phyloP scores from a whole-genome alignment of 1,140 invertebrate genomes.

The Papilio dardanus region DNA sequence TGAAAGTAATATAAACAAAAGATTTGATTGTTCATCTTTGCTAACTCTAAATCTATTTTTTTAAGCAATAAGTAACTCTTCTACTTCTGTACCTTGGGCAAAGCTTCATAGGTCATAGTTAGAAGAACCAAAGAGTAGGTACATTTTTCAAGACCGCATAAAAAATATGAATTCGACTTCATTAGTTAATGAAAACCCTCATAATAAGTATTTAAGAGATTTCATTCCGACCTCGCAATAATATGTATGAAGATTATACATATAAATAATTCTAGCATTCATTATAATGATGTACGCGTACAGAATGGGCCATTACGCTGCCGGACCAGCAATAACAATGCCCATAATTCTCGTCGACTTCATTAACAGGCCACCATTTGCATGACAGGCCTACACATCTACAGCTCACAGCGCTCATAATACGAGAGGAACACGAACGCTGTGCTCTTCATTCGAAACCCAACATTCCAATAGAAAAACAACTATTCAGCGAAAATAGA shows the following conservation, averaged over 20 bases:
- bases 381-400: conserved; percentile 77
- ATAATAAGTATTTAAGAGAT: not conserved
- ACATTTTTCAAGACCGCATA: not conserved
- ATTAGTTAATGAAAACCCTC: conserved; percentile 1
- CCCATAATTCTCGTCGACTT: conserved; percentile 80
- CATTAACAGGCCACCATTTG: conserved; percentile 81
- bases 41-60: not conserved
- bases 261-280: conserved; percentile 71
- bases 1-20: not conserved
- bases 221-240: conserved; percentile 46
- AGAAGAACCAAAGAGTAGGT: too few relatives aligned
- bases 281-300: conserved; percentile 77
- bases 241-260: conserved; percentile 47
- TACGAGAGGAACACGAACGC: conserved; percentile 57
- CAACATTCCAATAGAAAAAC: not conserved
- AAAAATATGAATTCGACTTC: not conserved
- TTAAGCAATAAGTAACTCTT: not conserved
- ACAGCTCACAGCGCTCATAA: conserved; percentile 70
- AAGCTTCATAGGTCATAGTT: too few relatives aligned
- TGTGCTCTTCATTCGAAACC: conserved; percentile 46
- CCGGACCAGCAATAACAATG: conserved; percentile 77
- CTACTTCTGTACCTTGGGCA: not conserved
- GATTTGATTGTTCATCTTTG: not conserved
- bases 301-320: conserved; percentile 76
- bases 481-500: conserved; percentile 44